Evolutionary conservation across 2,113 vertebrate species (phyloP).

Genomic region (Athene cunicularia): DNA sequence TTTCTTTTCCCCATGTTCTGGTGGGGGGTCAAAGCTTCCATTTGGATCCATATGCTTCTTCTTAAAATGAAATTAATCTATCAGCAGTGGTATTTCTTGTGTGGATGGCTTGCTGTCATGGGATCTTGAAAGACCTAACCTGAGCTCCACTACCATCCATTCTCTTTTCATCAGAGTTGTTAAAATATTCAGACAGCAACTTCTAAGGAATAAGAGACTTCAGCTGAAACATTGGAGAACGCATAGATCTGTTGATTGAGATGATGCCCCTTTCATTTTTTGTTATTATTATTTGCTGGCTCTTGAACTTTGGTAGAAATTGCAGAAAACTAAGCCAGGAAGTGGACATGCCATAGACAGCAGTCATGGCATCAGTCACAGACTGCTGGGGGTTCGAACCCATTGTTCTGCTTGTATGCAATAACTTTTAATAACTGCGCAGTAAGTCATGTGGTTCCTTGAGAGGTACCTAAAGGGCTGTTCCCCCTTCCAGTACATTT

Average conservation of each 20-base stretch:
- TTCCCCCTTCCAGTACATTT: background rate
- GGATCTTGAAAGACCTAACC: background rate
- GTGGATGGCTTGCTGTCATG: background rate
- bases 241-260: background rate
- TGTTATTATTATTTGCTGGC: background rate
- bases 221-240: background rate
- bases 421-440: background rate
- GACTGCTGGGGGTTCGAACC: background rate
- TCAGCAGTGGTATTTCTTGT: background rate
- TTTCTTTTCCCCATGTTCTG: background rate
- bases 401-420: background rate
- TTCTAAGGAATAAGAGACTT: background rate
- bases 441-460: background rate
- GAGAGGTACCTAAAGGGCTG: background rate
- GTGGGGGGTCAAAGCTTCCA: background rate
- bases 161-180: background rate
- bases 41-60: background rate
- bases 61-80: background rate
- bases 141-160: background rate
- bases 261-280: background rate
- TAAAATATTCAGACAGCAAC: background rate
- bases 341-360: background rate
- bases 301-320: background rate
- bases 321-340: background rate
- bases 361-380: accelerated